phyloP scores from a whole-genome alignment of 1,140 invertebrate genomes.

The Brachionus sp. region DNA sequence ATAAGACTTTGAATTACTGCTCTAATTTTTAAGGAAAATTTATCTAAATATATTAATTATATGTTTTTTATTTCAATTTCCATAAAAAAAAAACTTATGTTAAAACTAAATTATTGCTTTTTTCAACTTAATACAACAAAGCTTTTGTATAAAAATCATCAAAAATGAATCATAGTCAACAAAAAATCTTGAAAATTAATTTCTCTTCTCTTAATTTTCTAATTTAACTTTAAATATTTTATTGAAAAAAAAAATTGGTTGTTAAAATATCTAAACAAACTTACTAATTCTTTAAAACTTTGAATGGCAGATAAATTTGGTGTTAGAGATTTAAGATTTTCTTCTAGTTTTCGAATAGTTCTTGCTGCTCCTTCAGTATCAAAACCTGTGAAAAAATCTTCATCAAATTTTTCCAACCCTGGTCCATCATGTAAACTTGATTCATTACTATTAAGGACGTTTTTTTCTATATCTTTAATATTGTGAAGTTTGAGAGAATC shows the following conservation, averaged over 20 bases:
- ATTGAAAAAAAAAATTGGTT: background rate
- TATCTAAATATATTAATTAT: too few species aligned
- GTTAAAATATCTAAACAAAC: background rate
- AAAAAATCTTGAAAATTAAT: background rate
- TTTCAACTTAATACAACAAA: too few species aligned
- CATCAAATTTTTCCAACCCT: conserved; percentile 7
- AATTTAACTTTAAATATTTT: too few species aligned
- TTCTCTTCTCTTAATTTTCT: background rate
- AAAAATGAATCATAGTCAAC: too few species aligned
- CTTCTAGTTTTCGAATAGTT: conserved; percentile 61
- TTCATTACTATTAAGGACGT: background rate
- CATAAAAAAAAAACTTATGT: too few species aligned
- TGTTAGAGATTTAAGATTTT: conserved; percentile 68
- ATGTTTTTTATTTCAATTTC: too few species aligned
- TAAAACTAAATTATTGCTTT: too few species aligned
- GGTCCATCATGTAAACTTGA: background rate
- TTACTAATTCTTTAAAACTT: conserved; percentile 67
- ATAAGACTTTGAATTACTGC: too few species aligned
- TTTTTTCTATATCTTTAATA: conserved; percentile 41
- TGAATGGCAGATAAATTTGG: conserved; percentile 76
- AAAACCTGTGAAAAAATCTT: background rate
- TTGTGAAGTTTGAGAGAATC: conserved; percentile 34
- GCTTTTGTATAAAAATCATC: too few species aligned
- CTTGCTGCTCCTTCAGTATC: background rate
- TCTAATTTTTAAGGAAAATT: too few species aligned